These are phyloP conservation scores for Corydoras maculifer DNA, from an alignment of 2,113 vertebrate species.

Conservation along the genomic window DNA sequence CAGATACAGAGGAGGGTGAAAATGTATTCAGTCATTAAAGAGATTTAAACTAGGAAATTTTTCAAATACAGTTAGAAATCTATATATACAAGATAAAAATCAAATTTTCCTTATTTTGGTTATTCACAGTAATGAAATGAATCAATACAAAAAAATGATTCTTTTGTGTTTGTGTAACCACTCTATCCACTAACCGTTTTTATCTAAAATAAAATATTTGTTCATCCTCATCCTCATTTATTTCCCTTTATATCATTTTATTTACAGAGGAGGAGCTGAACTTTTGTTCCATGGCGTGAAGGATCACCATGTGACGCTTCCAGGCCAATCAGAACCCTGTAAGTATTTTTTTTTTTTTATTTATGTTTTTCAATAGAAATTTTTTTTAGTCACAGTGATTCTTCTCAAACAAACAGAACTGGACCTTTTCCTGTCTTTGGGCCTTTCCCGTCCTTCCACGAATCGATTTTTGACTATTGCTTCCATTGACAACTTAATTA, in stretches of 20 bases:
- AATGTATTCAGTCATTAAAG: too few species aligned
- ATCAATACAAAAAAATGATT: too few species aligned
- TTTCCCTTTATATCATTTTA: constrained; percentile 25
- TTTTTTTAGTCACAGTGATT: background rate
- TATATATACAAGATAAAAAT: too few species aligned
- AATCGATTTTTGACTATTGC: constrained; percentile 17
- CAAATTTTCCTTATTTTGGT: too few species aligned
- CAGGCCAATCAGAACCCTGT: constrained; percentile 83
- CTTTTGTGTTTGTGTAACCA: background rate
- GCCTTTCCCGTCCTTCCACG: background rate
- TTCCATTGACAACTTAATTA: constrained; percentile 44
- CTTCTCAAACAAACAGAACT: background rate
- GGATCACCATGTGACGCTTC: constrained; percentile 84
- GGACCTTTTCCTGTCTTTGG: constrained; percentile 1
- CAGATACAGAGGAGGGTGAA: too few species aligned
- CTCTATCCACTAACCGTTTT: background rate
- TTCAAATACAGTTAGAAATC: too few species aligned
- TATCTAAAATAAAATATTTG: background rate
- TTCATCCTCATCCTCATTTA: background rate
- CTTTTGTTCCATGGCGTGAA: constrained; percentile 87
- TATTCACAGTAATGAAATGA: too few species aligned
- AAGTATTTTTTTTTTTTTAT: constrained; percentile 62
- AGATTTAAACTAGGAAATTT: too few species aligned
- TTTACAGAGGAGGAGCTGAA: constrained; percentile 87
- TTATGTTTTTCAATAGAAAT: too few species aligned